Conservation (phyloP, 2,888 invertebrate genomes). For the Trichopoda pennipes region DNA sequence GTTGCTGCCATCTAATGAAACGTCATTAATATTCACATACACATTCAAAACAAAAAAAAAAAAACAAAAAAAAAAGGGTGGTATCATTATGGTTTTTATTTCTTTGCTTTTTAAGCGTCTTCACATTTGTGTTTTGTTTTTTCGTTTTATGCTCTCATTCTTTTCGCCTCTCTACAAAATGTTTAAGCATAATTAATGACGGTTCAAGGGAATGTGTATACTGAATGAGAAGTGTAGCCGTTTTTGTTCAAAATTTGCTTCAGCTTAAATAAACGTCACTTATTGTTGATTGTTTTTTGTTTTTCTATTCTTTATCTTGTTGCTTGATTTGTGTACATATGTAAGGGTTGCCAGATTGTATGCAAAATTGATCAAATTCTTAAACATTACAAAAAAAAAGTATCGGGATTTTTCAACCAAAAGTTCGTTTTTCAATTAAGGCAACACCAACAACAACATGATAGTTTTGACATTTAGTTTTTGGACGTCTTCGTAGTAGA, state of each 20-base stretch:
- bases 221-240: conserved; percentile 7
- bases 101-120: neutral
- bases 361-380: too few relatives aligned
- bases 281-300: conserved; percentile 35
- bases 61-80: neutral
- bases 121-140: conserved; percentile 10
- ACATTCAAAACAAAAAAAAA: too few relatives aligned
- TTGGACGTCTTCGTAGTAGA: too few relatives aligned
- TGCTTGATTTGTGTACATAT: neutral
- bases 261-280: conserved; percentile 44
- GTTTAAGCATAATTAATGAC: conserved; percentile 53
- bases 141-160: neutral
- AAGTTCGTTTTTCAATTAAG: too few relatives aligned
- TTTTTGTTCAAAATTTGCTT: conserved; percentile 11
- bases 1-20: conserved; percentile 43
- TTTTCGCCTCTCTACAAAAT: conserved; percentile 1
- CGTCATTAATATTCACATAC: conserved; percentile 58
- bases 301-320: neutral
- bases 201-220: conserved; percentile 48
- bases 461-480: too few relatives aligned
- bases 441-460: too few relatives aligned
- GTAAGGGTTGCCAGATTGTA: too few relatives aligned
- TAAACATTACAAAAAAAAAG: too few relatives aligned
- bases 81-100: neutral
- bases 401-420: too few relatives aligned